Base-by-base conservation (phyloP, 2,797 vertebrate genomes). In the Lepilemur septentrionalis region DNA sequence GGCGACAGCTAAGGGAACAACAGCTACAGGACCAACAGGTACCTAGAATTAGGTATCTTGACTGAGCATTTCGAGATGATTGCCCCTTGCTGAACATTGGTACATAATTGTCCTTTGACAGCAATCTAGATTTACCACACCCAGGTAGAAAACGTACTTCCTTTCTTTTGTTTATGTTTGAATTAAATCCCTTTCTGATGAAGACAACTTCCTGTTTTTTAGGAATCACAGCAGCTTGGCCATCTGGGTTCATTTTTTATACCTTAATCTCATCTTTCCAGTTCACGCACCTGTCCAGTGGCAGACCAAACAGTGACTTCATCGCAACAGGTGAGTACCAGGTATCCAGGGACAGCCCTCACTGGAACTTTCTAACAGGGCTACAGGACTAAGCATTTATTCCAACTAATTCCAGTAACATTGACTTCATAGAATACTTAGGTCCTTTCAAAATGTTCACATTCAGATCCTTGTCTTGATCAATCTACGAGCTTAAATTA, bases 211-310 rank as follows among this genome's bases (percentile, higher is more conserved):
- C 13, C 15, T 43, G 4, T 78, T 41, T 30, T 35, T 12, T 18
- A 28, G 91, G 35, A 22, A 32, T 12, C 55, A 9, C n/a, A 14
- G 6, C 15, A 28, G 2, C 61, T 1, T 9, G 23, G 10, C 46
- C 10, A 28, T 15, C 25, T 1, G 32, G 52, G 46, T 30, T 3
- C 1, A n/a, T 4, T 32, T 11, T 5, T 55, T 7, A 1, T 1
- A 20, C 79, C 13, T 4, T 30, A 28, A 25, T 12, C 25, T 73
- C n/a, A 3, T 9, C 91, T 75, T n/a, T 38, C 46, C 35, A n/a
- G 2, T 41, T 55, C 35, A 10, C 4, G 2, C 20, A 15, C 23
- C 59, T 32, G 3, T 9, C 52, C 12, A 3, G 52, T 9, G 55
- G 61, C 59, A 6, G 23, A 17, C 63, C 48, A 22, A 2, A 48